Base-by-base conservation (phyloP, 1,140 invertebrate species). In the Phymorhynchus buccinoides region DNA sequence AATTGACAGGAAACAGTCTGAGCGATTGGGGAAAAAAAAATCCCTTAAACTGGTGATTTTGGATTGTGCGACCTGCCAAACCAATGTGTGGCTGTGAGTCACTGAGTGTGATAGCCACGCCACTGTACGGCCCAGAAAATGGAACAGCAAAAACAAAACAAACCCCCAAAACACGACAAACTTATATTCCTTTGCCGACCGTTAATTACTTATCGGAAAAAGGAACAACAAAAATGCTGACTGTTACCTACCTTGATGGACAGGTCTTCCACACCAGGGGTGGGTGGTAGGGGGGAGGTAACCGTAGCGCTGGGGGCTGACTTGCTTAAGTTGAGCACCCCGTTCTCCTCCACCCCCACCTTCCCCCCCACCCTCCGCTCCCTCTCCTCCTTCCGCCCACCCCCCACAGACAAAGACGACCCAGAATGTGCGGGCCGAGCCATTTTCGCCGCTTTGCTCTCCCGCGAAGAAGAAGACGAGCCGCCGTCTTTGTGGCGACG, bases 221-320 rank as follows among this genome's bases (percentile, higher is more conserved):
- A 71, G 27, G n/a, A 0, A 71, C 9, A 71, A 71, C 12, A 71
- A 30, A 4, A 68, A 7, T 12, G 27, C 22, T 27, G 30, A 44
- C 30, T 22, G 75, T 42, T 14, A 27, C 37, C 1, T 73, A 83
- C 81, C 81, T 83, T 83, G 37, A 83, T 44, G 27, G 81, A 83
- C 62, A 83, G 41, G 16, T 83, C 81, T 42, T 83, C 52, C 37
- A 83, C 81, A 41, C 81, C 81, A 42, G 81, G 81, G 18, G 81
- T 83, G 79, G 48, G 27, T 16, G 18, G 44, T 4, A 37, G 66
- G 14, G 62, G 39, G 66, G 66, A 56, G 30, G 81, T 83, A 39
- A 71, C 81, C 9, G 48, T 62, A 16, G 80, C 80, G 39, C 80
- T 81, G 48, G 80, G 62, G n/a, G 81, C 56, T 1, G 81, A 83